phyloP scores from a whole-genome alignment of 2,888 invertebrate genomes.

The Meandrusa payeni region DNA sequence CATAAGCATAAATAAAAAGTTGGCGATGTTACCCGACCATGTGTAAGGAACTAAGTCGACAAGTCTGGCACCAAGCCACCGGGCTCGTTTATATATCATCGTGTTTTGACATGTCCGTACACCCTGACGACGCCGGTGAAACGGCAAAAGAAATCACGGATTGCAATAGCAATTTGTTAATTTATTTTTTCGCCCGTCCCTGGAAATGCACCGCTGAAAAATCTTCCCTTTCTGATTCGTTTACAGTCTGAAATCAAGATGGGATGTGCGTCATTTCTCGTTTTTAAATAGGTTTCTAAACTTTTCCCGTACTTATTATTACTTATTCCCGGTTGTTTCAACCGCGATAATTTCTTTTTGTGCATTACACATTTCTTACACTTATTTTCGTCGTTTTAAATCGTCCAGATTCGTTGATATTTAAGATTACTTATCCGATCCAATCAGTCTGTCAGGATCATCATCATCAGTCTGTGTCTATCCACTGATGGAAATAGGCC shows the following conservation, averaged over 20 bases:
- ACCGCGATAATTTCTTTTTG: no score
- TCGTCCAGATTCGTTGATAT: no score
- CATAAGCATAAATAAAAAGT: background rate
- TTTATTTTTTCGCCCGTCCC: conserved; percentile 26
- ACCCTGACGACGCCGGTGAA: conserved; percentile 50
- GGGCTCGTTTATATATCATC: conserved; percentile 66
- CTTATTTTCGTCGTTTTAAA: no score
- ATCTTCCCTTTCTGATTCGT: background rate
- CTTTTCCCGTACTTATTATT: no score
- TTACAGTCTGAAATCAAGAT: background rate
- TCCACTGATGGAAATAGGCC: no score
- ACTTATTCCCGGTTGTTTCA: no score
- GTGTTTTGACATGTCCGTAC: conserved; percentile 63
- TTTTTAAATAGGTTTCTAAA: background rate
- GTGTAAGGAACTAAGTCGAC: conserved; percentile 44
- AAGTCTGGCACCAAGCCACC: conserved; percentile 68
- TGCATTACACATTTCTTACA: no score
- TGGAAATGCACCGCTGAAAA: background rate
- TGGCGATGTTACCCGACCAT: conserved; percentile 24
- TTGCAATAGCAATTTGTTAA: conserved; percentile 32
- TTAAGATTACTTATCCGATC: no score
- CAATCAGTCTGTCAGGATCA: no score
- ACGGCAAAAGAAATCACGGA: conserved; percentile 42
- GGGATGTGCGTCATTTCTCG: background rate
- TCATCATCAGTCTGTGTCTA: no score